Conservation (phyloP, 2,888 invertebrate genomes). For the Linyphia triangularis region DNA sequence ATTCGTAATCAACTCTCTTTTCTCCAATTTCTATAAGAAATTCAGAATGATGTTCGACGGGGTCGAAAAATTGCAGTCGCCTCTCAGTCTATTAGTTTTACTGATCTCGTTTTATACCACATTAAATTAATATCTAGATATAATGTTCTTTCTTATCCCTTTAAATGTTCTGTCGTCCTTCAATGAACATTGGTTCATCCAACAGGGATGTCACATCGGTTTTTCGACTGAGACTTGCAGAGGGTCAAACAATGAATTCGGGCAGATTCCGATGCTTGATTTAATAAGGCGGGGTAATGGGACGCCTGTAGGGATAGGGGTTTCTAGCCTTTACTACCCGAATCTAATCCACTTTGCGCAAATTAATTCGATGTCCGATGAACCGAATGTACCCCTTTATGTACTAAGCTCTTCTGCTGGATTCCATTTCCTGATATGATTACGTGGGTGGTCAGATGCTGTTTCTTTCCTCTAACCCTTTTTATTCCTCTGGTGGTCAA, state of each 20-base stretch:
- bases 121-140: too few relatives aligned
- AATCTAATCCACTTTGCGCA: conserved; percentile 57
- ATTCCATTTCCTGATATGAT: conserved; percentile 46
- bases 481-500: conserved; percentile 4
- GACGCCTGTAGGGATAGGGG: conserved; percentile 19
- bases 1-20: too few relatives aligned
- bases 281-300: conserved; percentile 59
- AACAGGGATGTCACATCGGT: not conserved
- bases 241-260: not conserved
- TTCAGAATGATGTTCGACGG: too few relatives aligned
- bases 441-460: conserved; percentile 19
- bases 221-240: not conserved
- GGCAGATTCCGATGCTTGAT: conserved; percentile 49
- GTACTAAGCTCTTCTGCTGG: conserved; percentile 57
- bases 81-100: too few relatives aligned
- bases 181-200: too few relatives aligned
- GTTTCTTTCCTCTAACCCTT: not conserved
- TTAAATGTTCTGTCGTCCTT: too few relatives aligned
- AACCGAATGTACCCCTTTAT: conserved; percentile 55
- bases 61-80: too few relatives aligned
- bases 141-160: too few relatives aligned
- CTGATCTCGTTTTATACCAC: too few relatives aligned
- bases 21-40: too few relatives aligned
- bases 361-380: conserved; percentile 74
- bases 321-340: conserved; percentile 55